phyloP scores from a whole-genome alignment of 2,797 vertebrate genomes.

The Lagocephalus sceleratus region DNA sequence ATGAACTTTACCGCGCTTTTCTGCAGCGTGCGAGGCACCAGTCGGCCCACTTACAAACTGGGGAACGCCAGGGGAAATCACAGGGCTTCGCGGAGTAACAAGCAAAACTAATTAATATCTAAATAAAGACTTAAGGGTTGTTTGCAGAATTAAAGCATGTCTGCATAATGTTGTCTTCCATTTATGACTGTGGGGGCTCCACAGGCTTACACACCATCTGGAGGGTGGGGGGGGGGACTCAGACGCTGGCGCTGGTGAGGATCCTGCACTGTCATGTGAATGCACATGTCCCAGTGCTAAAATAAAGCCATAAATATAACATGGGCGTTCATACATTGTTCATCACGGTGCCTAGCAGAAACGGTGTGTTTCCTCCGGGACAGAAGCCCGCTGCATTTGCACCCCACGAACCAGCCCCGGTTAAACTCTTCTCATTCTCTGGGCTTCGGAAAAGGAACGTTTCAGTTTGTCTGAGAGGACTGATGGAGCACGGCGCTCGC shows the following conservation, averaged over 20 bases:
- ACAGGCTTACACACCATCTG: constrained; percentile 54
- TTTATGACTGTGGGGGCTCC: constrained; percentile 35
- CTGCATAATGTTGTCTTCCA: constrained; percentile 43
- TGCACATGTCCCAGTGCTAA: constrained; percentile 12
- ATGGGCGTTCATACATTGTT: constrained; percentile 56
- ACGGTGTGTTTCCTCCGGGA: constrained; percentile 21
- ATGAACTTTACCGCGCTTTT: constrained; percentile 43
- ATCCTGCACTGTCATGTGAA: neutral
- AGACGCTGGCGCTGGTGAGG: neutral
- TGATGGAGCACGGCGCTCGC: too few relatives aligned
- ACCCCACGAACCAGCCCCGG: neutral
- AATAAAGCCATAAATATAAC: constrained; percentile 50
- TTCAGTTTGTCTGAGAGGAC: too few relatives aligned
- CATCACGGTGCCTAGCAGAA: constrained; percentile 34
- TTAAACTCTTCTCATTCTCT: too few relatives aligned
- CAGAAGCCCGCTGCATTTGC: constrained; percentile 15
- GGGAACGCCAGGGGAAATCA: constrained; percentile 61
- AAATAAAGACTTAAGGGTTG: constrained; percentile 67
- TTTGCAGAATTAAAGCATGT: constrained; percentile 53
- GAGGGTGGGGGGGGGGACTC: constrained; percentile 1
- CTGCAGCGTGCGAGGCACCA: constrained; percentile 34
- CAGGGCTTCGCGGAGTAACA: constrained; percentile 54
- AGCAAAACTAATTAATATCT: constrained; percentile 68
- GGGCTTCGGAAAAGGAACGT: too few relatives aligned
- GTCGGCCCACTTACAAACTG: constrained; percentile 43